These are phyloP conservation scores for Girardia tigrina DNA, from an alignment of 2,888 invertebrate species.

Conservation along the genomic window DNA sequence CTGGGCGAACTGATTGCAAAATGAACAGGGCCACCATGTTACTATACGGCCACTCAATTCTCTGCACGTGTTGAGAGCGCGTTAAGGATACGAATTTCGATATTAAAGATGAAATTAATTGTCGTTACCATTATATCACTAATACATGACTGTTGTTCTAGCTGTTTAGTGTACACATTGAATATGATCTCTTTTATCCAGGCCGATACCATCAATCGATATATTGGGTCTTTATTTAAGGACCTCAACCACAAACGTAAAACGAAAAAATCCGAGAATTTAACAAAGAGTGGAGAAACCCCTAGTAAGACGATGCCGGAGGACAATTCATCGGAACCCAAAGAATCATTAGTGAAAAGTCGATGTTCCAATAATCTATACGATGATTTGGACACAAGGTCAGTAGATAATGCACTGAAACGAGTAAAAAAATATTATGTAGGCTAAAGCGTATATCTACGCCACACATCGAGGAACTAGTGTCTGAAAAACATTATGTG, in stretches of 20 bases:
- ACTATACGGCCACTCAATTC: too few relatives aligned
- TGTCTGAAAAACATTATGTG: conserved; percentile 5
- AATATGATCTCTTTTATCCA: too few relatives aligned
- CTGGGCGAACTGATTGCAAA: too few relatives aligned
- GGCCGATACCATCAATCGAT: conserved; percentile 15
- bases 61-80: too few relatives aligned
- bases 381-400: conserved; percentile 19
- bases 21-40: too few relatives aligned
- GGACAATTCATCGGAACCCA: neutral
- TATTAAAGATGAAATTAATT: too few relatives aligned
- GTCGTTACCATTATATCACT: too few relatives aligned
- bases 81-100: too few relatives aligned
- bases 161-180: too few relatives aligned
- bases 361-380: neutral
- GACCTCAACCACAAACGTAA: neutral
- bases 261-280: neutral
- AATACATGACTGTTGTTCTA: too few relatives aligned
- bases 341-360: neutral
- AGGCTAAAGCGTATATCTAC: neutral
- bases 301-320: neutral
- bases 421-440: too few relatives aligned
- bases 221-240: neutral
- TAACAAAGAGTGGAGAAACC: neutral
- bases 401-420: too few relatives aligned
- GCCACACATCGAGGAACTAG: neutral